These are phyloP conservation scores for Myzus persicae DNA, from an alignment of 1,140 invertebrate genomes.

Conservation along the genomic window DNA sequence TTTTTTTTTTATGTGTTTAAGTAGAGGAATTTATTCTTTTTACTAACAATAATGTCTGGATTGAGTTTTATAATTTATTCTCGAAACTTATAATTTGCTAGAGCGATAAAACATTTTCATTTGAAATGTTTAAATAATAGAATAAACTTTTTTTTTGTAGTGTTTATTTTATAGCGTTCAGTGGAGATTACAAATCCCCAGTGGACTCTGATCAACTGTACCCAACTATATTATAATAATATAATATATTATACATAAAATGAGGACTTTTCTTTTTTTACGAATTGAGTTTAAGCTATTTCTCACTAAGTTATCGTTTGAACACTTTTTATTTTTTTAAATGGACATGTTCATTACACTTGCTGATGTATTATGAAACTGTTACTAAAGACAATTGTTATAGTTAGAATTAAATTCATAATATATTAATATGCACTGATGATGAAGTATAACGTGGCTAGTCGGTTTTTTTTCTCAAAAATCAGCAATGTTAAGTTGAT, in stretches of 20 bases:
- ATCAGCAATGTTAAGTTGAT: rapidly evolving
- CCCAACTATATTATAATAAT: not conserved
- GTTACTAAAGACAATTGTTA: too few relatives aligned
- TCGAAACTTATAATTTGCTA: not conserved
- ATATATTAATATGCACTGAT: not conserved
- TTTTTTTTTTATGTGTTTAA: not conserved
- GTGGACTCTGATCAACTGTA: not conserved
- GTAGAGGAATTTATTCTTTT: not conserved
- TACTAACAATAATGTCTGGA: not conserved
- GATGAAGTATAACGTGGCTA: not conserved
- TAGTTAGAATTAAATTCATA: not conserved
- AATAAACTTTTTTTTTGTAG: not conserved
- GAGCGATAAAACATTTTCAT: constrained; percentile 13
- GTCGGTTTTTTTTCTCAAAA: not conserved
- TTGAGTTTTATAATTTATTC: constrained; percentile 3
- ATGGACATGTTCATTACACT: too few relatives aligned
- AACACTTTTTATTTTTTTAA: not conserved
- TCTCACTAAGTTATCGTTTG: not conserved
- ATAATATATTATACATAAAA: not conserved
- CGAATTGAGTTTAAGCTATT: not conserved
- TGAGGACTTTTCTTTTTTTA: not conserved
- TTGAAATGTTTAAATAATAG: constrained; percentile 38
- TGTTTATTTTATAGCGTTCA: not conserved
- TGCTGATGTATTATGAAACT: too few relatives aligned
- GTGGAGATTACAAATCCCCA: not conserved